Base-by-base conservation (phyloP, 2,797 vertebrate genomes). In the Myripristis murdjan region DNA sequence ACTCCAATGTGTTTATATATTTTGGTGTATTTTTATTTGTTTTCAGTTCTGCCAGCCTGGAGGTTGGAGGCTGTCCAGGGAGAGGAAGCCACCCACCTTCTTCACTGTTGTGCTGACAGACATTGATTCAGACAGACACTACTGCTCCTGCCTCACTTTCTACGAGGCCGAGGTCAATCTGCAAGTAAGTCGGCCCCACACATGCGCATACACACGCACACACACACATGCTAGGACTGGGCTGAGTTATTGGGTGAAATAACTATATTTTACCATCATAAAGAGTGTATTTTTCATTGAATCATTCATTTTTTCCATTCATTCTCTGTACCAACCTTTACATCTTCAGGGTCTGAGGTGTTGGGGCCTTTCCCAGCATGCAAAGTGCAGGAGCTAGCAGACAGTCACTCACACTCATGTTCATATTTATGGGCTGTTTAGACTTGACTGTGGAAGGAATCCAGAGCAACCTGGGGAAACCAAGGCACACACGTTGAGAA, bases 81-180 rank as follows among this genome's bases (percentile, higher is more conserved):
- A 99, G 59, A 94, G 97, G 76, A 99, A 96, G 47, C 93, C 95
- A 28, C 98, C 98, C 16, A 97, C 97, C 0, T 99, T 99, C 92
- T 99, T 99, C 76, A 97, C 98, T 11, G 96, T 98, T 70, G 97
- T 99, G 89, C 87, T 99, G 92, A 99, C 98, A 6, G 98, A 99
- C 80, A 99, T 99, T 8, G 97, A 99, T 75, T 99, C 97, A 6
- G 96, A 99, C 91, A 91, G 98, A 56, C 97, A 99, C 93, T 99
- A 97, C 93, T 99, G 98, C 84, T 98, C 97, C 46, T 99, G 98
- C 86, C 94, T 99, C 56, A 99, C 97, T 43, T 99, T 99, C 92
- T 96, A 95, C 11, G 98, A 99, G 85, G 97, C 98, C 1, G 98
- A 99, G 84, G 97, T 99, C 82, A 97, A 99, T 86, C 93, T 99